Conservation (phyloP, 2,113 vertebrate species). For the Esox niger region DNA sequence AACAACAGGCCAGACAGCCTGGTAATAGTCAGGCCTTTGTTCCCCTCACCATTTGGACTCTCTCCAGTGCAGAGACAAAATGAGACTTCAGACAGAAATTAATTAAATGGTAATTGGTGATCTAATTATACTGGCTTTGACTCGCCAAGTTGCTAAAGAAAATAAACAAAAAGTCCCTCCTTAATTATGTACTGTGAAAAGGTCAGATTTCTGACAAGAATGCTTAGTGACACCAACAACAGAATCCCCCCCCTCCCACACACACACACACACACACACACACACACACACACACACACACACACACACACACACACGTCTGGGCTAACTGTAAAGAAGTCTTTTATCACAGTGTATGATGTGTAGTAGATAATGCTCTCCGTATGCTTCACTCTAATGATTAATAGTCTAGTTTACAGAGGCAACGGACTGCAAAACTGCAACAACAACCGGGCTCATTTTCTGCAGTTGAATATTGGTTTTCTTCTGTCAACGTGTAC, state of each 20-base stretch:
- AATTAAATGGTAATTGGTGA: slow-evolving; percentile 82
- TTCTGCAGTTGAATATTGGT: too few species aligned
- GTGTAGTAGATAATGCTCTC: too few species aligned
- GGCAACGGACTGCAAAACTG: too few species aligned
- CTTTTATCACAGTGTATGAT: too few species aligned
- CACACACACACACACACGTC: slow-evolving; percentile 29
- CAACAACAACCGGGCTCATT: too few species aligned
- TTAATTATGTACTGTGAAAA: slow-evolving; percentile 76
- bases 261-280: slow-evolving; percentile 38
- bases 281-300: slow-evolving; percentile 27
- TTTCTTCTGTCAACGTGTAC: too few species aligned
- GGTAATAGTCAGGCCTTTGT: slow-evolving; percentile 73
- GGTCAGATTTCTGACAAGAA: slow-evolving; percentile 79
- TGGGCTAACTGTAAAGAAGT: slow-evolving; percentile 15
- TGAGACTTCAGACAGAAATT: slow-evolving; percentile 80
- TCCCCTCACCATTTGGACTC: slow-evolving; percentile 69
- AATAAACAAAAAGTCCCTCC: slow-evolving; percentile 75
- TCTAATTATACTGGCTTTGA: slow-evolving; percentile 80
- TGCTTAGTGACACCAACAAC: slow-evolving; percentile 70
- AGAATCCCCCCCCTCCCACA: slow-evolving; percentile 52
- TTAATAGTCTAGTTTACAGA: too few species aligned
- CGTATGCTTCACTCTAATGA: too few species aligned
- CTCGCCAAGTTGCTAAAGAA: slow-evolving; percentile 73
- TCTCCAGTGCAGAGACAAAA: slow-evolving; percentile 71
- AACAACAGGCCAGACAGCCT: slow-evolving; percentile 69